These are phyloP conservation scores for Meghimatium bilineatum DNA, from an alignment of 2,888 invertebrate species.

Conservation along the genomic window DNA sequence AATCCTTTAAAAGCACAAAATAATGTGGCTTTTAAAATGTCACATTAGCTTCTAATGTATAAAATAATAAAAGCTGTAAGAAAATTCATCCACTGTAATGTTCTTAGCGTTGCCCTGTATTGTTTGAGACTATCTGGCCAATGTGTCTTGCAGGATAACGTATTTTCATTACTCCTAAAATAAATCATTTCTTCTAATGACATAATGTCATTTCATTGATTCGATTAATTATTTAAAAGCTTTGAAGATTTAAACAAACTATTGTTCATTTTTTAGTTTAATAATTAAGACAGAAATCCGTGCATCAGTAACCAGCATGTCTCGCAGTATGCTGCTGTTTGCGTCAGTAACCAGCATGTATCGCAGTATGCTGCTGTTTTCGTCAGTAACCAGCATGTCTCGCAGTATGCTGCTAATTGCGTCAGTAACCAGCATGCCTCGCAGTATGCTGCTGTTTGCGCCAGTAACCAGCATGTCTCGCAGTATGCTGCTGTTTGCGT, in stretches of 20 bases:
- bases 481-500: too few relatives aligned
- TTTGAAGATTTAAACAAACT: neutral
- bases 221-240: neutral
- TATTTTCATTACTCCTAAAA: neutral
- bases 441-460: too few relatives aligned
- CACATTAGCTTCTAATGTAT: neutral
- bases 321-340: too few relatives aligned
- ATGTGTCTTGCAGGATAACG: neutral
- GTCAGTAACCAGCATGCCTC: too few relatives aligned
- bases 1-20: neutral
- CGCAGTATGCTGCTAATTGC: too few relatives aligned
- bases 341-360: too few relatives aligned
- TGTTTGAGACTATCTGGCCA: neutral
- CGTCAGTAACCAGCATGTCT: too few relatives aligned
- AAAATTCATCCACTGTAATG: neutral
- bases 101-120: neutral
- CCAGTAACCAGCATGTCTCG: too few relatives aligned
- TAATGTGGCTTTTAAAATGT: neutral
- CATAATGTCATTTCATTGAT: neutral
- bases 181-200: neutral
- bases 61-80: neutral
- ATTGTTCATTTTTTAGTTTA: too few relatives aligned
- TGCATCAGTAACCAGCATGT: too few relatives aligned
- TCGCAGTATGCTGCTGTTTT: too few relatives aligned
- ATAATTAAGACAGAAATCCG: too few relatives aligned